phyloP scores from a whole-genome alignment of 1,140 invertebrate species.

The Drosophila funebris region DNA sequence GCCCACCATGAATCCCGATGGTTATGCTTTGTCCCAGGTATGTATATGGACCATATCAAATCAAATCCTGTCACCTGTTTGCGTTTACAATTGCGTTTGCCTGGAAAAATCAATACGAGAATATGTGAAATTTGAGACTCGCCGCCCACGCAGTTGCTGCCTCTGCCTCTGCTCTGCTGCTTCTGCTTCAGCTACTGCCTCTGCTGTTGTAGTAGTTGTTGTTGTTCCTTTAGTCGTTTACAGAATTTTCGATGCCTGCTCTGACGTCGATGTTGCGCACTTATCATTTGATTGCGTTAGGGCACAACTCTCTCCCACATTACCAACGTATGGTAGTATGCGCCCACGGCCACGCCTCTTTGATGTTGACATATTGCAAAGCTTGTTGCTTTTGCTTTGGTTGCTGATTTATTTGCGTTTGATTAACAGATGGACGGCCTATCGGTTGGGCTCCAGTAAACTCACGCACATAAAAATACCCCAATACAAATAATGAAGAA shows the following conservation, averaged over 20 bases:
- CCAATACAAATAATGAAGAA: too few relatives aligned
- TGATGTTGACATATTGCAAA: conserved; percentile 48
- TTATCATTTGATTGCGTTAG: conserved; percentile 42
- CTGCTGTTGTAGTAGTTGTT: background rate
- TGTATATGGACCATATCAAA: conserved; percentile 44
- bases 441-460: conserved; percentile 18
- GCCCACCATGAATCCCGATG: conserved; percentile 97
- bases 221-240: conserved; percentile 3
- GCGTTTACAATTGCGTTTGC: conserved; percentile 2
- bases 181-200: background rate
- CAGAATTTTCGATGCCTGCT: conserved; percentile 6
- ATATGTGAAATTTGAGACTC: conserved; percentile 30
- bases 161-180: background rate
- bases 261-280: conserved; percentile 36
- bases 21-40: conserved; percentile 91
- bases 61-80: conserved; percentile 57
- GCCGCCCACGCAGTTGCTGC: conserved; percentile 6
- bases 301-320: conserved; percentile 5
- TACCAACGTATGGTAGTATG: background rate
- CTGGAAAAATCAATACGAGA: conserved; percentile 63
- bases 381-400: conserved; percentile 31
- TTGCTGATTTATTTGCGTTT: background rate
- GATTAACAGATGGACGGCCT: conserved; percentile 14
- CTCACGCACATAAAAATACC: background rate
- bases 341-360: conserved; percentile 6